Percentiles rank a stretch among this genome's conserved stretches.
phyloP scores from a whole-genome alignment of 2,797 vertebrate species.

The Halcyon badia region DNA sequence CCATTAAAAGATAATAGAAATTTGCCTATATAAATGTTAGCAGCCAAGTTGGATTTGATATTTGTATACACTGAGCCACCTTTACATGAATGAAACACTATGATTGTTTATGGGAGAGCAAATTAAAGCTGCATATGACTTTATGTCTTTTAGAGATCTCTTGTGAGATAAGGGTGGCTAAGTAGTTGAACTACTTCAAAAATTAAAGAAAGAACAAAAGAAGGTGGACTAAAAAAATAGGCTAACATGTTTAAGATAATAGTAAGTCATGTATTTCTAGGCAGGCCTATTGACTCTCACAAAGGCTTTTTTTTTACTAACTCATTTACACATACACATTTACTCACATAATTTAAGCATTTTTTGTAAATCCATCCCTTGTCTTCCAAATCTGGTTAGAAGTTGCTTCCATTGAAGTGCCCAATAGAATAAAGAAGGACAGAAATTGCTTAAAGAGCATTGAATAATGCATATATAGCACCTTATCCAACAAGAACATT shows the following conservation, averaged over 20 bases:
- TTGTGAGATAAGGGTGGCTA: not conserved
- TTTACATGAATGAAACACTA: not conserved
- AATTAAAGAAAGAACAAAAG: too few species aligned
- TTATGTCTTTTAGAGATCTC: not conserved
- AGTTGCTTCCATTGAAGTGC: not conserved
- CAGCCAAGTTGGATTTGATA: not conserved
- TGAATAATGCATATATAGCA: not conserved
- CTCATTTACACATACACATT: too few species aligned
- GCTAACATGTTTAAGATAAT: not conserved
- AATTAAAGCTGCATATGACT: not conserved
- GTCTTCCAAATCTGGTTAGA: not conserved
- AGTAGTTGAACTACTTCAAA: not conserved
- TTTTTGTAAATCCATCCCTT: not conserved
- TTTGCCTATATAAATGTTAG: not conserved
- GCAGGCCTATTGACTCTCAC: not conserved
- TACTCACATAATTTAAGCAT: not conserved
- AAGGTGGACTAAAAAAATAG: not conserved
- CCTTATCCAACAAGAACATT: not conserved
- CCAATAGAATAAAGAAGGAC: not conserved
- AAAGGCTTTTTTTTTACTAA: not conserved
- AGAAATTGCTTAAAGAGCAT: not conserved
- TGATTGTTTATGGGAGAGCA: not conserved
- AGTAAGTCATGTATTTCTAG: not conserved
- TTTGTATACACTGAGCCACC: not conserved
- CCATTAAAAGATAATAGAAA: not conserved